Evolutionary conservation across 1,140 invertebrate genomes (phyloP).

Genomic region (Eulimnadia texana): DNA sequence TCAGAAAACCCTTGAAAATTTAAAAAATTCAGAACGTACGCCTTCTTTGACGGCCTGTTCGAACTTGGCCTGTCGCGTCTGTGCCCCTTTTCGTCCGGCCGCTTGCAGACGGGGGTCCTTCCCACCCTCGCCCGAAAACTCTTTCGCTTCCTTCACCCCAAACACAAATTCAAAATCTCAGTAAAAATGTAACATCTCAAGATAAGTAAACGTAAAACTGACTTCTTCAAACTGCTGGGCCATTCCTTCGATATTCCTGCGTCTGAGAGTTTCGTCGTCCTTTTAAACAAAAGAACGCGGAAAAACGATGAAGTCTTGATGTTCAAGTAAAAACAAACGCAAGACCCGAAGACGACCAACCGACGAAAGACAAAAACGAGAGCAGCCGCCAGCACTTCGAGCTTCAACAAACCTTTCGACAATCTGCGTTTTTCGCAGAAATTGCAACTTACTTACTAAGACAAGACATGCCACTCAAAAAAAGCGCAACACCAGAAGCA

Average conservation of each 20-base stretch:
- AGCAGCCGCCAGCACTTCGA: too few relatives aligned
- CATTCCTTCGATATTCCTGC: slow-evolving; percentile 7
- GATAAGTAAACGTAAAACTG: slow-evolving; percentile 2
- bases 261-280: slow-evolving; percentile 10
- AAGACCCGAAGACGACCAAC: too few relatives aligned
- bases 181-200: neutral
- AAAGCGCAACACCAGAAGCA: too few relatives aligned
- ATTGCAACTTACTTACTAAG: too few relatives aligned
- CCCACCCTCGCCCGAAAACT: neutral
- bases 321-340: too few relatives aligned
- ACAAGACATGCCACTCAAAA: too few relatives aligned
- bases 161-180: neutral
- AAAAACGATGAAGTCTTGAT: neutral
- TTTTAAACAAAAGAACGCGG: neutral
- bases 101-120: slow-evolving; percentile 9
- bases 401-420: too few relatives aligned
- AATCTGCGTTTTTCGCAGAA: too few relatives aligned
- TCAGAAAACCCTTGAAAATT: neutral
- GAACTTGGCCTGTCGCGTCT: slow-evolving; percentile 5
- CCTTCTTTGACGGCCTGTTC: slow-evolving; percentile 4
- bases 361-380: too few relatives aligned
- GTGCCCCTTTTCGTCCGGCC: slow-evolving; percentile 5
- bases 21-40: neutral
- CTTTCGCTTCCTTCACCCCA: neutral
- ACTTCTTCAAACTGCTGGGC: slow-evolving; percentile 10